Conservation (phyloP, 2,797 vertebrate genomes). For the Mus spretus region DNA sequence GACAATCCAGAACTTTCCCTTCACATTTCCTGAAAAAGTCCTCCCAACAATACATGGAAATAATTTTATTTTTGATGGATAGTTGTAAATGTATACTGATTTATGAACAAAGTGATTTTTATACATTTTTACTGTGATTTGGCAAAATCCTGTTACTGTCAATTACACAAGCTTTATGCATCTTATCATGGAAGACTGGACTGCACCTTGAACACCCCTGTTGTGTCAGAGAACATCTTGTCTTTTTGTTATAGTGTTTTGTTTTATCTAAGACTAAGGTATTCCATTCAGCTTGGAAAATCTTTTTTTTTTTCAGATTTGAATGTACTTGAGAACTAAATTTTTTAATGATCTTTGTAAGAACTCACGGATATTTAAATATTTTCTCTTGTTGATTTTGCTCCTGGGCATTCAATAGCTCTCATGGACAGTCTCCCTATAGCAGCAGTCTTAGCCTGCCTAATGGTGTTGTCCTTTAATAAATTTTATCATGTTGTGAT, state of each 20-base stretch:
- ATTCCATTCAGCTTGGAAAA: background rate
- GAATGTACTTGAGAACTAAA: background rate
- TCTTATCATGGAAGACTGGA: background rate
- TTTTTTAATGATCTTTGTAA: constrained; percentile 3
- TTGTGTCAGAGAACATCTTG: background rate
- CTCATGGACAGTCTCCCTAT: background rate
- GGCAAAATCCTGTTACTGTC: background rate
- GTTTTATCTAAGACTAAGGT: background rate
- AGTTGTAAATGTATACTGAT: constrained; percentile 36
- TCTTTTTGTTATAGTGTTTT: background rate
- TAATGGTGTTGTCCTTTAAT: background rate
- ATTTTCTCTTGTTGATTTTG: background rate
- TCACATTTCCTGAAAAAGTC: background rate
- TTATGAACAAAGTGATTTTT: background rate
- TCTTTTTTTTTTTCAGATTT: background rate
- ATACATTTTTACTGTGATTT: background rate
- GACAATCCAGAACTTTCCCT: fast-evolving
- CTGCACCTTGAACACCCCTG: background rate
- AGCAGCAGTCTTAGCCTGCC: no score
- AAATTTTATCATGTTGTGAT: background rate
- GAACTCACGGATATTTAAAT: background rate
- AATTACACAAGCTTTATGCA: background rate
- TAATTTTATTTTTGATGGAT: background rate
- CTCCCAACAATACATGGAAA: background rate
- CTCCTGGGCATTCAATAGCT: background rate